A percentile compares a stretch with the other conserved stretches of the same genome.
phyloP scores from a whole-genome alignment of 2,797 vertebrate species.

The Kryptolebias ocellatus region DNA sequence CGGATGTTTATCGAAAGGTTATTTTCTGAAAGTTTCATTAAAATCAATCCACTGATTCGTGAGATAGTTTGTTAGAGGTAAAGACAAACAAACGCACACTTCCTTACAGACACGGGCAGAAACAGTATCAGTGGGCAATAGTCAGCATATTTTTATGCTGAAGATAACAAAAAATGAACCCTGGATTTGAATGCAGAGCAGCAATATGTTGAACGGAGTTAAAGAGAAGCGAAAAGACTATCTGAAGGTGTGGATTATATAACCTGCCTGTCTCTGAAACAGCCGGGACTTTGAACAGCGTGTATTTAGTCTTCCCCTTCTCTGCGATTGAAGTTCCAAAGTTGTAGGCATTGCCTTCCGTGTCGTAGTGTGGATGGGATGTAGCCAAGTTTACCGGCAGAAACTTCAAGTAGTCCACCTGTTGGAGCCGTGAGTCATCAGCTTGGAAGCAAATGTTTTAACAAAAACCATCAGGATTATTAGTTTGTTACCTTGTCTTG shows the following conservation, averaged over 20 bases:
- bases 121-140: no score
- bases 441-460: background rate
- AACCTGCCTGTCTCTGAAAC: slow-evolving; percentile 62
- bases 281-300: slow-evolving; percentile 90
- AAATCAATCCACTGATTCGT: no score
- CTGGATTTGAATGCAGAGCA: no score
- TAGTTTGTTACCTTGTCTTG: slow-evolving; percentile 87
- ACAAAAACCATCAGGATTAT: no score
- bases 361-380: slow-evolving; percentile 95
- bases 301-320: slow-evolving; percentile 93
- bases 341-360: slow-evolving; percentile 89
- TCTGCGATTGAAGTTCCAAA: slow-evolving; percentile 92
- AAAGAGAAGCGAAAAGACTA: background rate
- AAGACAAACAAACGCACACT: no score
- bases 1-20: no score
- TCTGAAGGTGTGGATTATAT: background rate
- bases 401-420: slow-evolving; percentile 94
- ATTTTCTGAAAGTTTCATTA: no score
- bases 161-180: no score
- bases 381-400: slow-evolving; percentile 86
- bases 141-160: no score
- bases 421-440: slow-evolving; percentile 6
- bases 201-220: background rate
- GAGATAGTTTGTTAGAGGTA: no score
- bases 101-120: no score